Conservation (phyloP, 2,888 invertebrate genomes). For the Gymnoscelis rufifasciata region DNA sequence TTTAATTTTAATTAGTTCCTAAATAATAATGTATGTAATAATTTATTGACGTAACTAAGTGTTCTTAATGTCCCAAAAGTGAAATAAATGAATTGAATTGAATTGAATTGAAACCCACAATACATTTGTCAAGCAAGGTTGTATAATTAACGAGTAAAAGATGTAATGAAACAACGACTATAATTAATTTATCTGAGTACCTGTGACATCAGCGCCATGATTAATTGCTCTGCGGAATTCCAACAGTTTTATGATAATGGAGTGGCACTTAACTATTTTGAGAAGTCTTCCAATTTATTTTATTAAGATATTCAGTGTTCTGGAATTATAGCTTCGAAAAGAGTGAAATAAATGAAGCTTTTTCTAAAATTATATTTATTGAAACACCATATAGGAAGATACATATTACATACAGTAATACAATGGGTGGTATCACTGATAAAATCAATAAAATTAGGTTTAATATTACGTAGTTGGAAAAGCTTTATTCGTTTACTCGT, state of each 20-base stretch:
- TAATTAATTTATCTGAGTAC: conserved; percentile 41
- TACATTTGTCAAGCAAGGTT: too few species aligned
- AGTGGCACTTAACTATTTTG: conserved; percentile 29
- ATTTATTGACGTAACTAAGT: too few species aligned
- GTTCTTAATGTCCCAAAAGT: too few species aligned
- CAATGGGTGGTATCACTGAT: too few species aligned
- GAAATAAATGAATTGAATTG: too few species aligned
- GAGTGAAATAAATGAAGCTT: not conserved
- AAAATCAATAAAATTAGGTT: not conserved
- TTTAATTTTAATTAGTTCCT: too few species aligned
- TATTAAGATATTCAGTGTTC: conserved; percentile 8
- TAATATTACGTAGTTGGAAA: not conserved
- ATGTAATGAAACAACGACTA: conserved; percentile 35
- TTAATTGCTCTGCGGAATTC: conserved; percentile 33
- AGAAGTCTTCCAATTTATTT: conserved; percentile 28
- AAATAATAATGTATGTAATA: too few species aligned
- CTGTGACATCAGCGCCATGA: conserved; percentile 27
- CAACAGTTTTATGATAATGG: conserved; percentile 34
- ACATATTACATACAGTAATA: too few species aligned
- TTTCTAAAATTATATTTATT: too few species aligned
- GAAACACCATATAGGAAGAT: too few species aligned
- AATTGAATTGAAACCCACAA: too few species aligned
- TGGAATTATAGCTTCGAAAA: not conserved
- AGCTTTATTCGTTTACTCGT: too few species aligned
- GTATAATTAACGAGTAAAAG: conserved; percentile 36